These are phyloP conservation scores for Lucilia cuprina DNA, from an alignment of 1,140 invertebrate genomes.

Conservation along the genomic window DNA sequence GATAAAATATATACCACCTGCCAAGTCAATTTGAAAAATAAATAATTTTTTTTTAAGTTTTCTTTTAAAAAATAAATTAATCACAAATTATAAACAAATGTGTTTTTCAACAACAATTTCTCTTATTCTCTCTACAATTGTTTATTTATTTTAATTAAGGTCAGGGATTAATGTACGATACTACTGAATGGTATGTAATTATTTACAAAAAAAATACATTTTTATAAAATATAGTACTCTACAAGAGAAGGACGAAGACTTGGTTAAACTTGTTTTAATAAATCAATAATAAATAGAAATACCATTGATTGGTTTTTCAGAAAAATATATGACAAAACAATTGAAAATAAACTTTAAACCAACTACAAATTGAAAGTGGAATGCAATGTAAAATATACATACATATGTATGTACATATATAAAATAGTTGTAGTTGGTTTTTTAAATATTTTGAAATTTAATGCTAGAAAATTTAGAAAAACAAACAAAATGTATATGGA, in stretches of 20 bases:
- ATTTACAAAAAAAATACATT: too few relatives aligned
- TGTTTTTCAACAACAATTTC: not conserved
- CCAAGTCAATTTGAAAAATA: too few relatives aligned
- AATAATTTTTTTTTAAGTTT: not conserved
- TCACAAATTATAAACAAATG: not conserved
- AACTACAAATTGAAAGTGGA: not conserved
- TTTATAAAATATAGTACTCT: not conserved
- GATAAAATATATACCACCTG: too few relatives aligned
- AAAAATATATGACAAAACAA: not conserved
- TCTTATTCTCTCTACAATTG: not conserved
- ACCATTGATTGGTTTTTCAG: not conserved
- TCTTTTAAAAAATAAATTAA: not conserved
- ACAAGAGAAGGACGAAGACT: not conserved
- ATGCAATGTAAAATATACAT: not conserved
- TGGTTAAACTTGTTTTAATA: not conserved
- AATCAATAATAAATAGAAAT: not conserved
- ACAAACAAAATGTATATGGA: not conserved
- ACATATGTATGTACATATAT: too few relatives aligned
- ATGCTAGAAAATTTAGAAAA: not conserved
- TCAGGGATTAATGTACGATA: not conserved
- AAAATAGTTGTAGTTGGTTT: not conserved
- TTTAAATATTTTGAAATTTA: not conserved
- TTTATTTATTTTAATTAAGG: constrained; percentile 1
- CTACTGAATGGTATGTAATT: too few relatives aligned
- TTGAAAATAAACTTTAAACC: not conserved